Evolutionary conservation across 2,888 invertebrate species (phyloP).

Genomic region (Gonocerus acuteangulatus): DNA sequence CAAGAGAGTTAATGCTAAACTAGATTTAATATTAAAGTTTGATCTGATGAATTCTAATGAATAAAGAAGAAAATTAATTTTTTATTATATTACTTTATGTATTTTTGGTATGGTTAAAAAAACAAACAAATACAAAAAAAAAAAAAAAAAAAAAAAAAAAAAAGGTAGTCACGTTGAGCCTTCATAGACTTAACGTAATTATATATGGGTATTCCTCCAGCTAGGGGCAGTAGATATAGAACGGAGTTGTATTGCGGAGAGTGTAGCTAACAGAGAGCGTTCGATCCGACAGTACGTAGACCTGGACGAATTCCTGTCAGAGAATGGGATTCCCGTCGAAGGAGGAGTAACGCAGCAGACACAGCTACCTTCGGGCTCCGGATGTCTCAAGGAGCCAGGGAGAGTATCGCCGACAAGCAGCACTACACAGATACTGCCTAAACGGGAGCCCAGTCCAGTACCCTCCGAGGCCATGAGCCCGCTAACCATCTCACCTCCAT

Average conservation of each 20-base stretch:
- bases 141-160: neutral
- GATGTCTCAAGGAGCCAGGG: conserved; percentile 38
- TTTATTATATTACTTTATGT: too few species aligned
- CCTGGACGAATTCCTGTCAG: conserved; percentile 92
- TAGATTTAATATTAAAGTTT: too few species aligned
- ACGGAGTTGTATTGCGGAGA: conserved; percentile 1
- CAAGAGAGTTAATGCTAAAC: too few species aligned
- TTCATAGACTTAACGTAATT: too few species aligned
- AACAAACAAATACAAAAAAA: neutral
- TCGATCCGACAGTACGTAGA: conserved; percentile 75
- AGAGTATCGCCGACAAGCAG: conserved; percentile 39
- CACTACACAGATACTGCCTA: conserved; percentile 55
- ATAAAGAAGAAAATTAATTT: too few species aligned
- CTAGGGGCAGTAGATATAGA: conserved; percentile 18
- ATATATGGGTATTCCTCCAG: conserved; percentile 1
- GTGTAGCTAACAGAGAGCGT: conserved; percentile 22
- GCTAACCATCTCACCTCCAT: conserved; percentile 80
- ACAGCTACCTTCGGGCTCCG: conserved; percentile 31
- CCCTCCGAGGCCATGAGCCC: conserved; percentile 71
- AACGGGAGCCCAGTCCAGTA: conserved; percentile 78
- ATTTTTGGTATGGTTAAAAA: too few species aligned
- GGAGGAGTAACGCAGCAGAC: conserved; percentile 45
- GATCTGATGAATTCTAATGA: too few species aligned
- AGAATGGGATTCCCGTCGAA: conserved; percentile 86
- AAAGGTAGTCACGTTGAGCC: neutral